phyloP scores from a whole-genome alignment of 2,888 invertebrate species.

The Tetramorium bicarinatum region DNA sequence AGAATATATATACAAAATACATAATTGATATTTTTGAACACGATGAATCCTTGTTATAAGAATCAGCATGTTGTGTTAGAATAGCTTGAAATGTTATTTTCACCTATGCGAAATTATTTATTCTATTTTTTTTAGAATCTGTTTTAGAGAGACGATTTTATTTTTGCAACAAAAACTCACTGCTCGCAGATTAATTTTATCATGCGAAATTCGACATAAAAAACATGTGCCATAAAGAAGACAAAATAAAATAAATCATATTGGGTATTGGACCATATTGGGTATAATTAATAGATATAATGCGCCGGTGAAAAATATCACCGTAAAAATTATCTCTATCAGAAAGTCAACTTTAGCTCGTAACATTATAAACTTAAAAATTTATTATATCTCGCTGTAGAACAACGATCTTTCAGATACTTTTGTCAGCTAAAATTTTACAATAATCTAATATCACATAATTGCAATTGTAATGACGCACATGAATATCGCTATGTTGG shows the following conservation, averaged over 20 bases:
- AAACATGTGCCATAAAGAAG: not conserved
- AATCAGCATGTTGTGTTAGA: constrained; percentile 23
- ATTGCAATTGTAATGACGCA: not conserved
- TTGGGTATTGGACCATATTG: too few species aligned
- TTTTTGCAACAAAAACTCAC: constrained; percentile 9
- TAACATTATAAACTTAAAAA: not conserved
- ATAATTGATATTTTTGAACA: constrained; percentile 35
- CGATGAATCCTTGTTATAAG: constrained; percentile 15
- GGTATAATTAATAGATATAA: not conserved
- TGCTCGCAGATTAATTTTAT: constrained; percentile 34
- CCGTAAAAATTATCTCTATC: not conserved
- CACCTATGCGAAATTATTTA: constrained; percentile 22
- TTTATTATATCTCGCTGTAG: not conserved
- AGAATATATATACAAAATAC: constrained; percentile 18
- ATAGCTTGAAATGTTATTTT: constrained; percentile 42
- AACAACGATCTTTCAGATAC: not conserved
- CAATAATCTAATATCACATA: not conserved
- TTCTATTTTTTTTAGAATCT: constrained; percentile 28
- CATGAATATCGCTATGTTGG: constrained; percentile 1
- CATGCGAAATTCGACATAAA: constrained; percentile 23
- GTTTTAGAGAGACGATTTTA: constrained; percentile 19
- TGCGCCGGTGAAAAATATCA: not conserved
- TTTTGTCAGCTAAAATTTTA: not conserved
- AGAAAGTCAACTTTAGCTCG: not conserved
- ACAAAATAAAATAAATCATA: constrained; percentile 8